phyloP scores from a whole-genome alignment of 2,113 vertebrate species.

The Stigmatopora nigra region DNA sequence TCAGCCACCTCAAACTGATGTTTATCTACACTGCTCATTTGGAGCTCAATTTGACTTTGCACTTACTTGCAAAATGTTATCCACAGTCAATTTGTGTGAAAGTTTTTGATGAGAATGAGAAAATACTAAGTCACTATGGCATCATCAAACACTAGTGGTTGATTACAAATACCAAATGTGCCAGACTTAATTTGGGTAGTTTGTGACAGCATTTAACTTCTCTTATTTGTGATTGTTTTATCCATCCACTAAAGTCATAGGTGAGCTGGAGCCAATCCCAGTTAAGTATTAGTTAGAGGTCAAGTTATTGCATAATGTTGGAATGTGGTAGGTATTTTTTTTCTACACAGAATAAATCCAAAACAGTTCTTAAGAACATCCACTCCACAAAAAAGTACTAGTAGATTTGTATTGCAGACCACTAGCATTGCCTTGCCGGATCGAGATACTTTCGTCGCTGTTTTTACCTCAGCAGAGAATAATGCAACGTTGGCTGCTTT shows the following conservation, averaged over 20 bases:
- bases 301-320: neutral
- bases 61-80: slow-evolving; percentile 28
- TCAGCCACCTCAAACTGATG: slow-evolving; percentile 52
- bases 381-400: neutral
- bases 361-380: neutral
- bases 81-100: neutral
- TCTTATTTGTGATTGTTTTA: neutral
- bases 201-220: neutral
- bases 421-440: neutral
- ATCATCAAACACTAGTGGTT: neutral
- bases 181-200: neutral
- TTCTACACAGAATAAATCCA: too few relatives aligned
- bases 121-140: neutral
- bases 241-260: neutral
- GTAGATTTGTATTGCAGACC: neutral
- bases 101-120: neutral
- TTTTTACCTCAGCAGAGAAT: too few relatives aligned
- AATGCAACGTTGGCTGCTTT: too few relatives aligned
- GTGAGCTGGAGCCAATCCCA: too few relatives aligned
- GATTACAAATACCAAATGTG: neutral
- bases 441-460: too few relatives aligned
- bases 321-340: neutral
- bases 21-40: slow-evolving; percentile 41
- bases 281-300: too few relatives aligned
- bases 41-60: slow-evolving; percentile 43